Percentiles rank a stretch among this genome's conserved stretches.
These are phyloP conservation scores for Tachysurus fulvidraco DNA, from an alignment of 2,113 vertebrate genomes.

Conservation along the genomic window DNA sequence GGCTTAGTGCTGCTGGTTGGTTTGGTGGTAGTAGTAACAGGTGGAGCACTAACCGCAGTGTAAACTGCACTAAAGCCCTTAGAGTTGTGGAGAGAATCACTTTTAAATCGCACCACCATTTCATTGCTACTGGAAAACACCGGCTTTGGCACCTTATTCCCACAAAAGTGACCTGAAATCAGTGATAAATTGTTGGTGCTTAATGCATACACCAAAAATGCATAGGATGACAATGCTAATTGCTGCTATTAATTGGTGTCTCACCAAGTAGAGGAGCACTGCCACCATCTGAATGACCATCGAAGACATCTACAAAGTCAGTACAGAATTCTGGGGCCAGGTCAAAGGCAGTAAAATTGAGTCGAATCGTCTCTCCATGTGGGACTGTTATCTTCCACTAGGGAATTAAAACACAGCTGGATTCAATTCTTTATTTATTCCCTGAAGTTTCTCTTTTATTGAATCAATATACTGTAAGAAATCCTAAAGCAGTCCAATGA, in stretches of 20 bases:
- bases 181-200: slow-evolving; percentile 12
- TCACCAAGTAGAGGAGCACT: slow-evolving; percentile 62
- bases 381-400: slow-evolving; percentile 70
- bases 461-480: not conserved
- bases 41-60: slow-evolving; percentile 61
- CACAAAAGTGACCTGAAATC: slow-evolving; percentile 66
- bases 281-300: slow-evolving; percentile 56
- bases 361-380: slow-evolving; percentile 61
- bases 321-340: slow-evolving; percentile 70
- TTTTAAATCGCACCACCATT: slow-evolving; percentile 72
- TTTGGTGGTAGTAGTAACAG: slow-evolving; percentile 50
- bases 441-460: not conserved
- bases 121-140: slow-evolving; percentile 63
- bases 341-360: slow-evolving; percentile 73
- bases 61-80: slow-evolving; percentile 71
- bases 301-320: slow-evolving; percentile 74
- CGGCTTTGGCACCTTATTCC: slow-evolving; percentile 54
- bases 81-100: slow-evolving; percentile 60
- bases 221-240: not conserved
- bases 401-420: slow-evolving; percentile 16
- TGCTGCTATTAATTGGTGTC: not conserved
- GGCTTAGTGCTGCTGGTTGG: slow-evolving; percentile 23
- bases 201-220: not conserved
- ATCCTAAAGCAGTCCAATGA: not conserved
- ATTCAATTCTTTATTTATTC: not conserved